A percentile compares a stretch with the other conserved stretches of the same genome.
phyloP scores from a whole-genome alignment of 2,888 invertebrate genomes.

The Agonopterix heracliana region DNA sequence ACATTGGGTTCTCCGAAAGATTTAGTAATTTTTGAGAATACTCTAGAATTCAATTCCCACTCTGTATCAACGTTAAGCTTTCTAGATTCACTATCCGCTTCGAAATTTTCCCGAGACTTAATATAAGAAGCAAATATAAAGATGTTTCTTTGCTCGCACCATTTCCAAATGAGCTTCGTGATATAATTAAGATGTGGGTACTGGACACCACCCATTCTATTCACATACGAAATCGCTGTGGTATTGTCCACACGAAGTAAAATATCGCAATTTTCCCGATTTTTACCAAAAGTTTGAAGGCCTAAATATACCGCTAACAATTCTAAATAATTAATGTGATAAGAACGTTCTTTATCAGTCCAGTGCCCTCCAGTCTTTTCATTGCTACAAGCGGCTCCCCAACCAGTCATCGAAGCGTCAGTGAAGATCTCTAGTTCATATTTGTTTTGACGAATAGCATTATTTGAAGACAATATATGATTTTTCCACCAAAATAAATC shows the following conservation, averaged over 20 bases:
- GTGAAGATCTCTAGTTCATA: conserved; percentile 9
- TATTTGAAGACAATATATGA: neutral
- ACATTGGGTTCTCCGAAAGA: conserved; percentile 1
- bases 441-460: neutral
- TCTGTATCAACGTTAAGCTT: conserved; percentile 1
- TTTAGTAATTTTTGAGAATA: neutral
- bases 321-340: conserved; percentile 12
- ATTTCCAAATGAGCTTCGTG: neutral
- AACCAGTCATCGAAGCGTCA: conserved; percentile 13
- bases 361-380: conserved; percentile 5
- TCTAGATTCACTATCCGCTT: neutral
- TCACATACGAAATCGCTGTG: neutral
- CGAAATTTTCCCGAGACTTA: neutral
- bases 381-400: conserved; percentile 10
- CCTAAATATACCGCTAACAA: conserved; percentile 9
- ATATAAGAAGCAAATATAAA: neutral
- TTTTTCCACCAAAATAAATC: no score
- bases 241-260: conserved; percentile 13
- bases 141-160: neutral
- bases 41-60: conserved; percentile 4
- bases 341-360: neutral
- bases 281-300: conserved; percentile 10
- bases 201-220: no score
- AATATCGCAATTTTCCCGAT: conserved; percentile 2
- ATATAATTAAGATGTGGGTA: neutral